phyloP scores from a whole-genome alignment of 2,113 vertebrate species.

The Prunella fulvescens region DNA sequence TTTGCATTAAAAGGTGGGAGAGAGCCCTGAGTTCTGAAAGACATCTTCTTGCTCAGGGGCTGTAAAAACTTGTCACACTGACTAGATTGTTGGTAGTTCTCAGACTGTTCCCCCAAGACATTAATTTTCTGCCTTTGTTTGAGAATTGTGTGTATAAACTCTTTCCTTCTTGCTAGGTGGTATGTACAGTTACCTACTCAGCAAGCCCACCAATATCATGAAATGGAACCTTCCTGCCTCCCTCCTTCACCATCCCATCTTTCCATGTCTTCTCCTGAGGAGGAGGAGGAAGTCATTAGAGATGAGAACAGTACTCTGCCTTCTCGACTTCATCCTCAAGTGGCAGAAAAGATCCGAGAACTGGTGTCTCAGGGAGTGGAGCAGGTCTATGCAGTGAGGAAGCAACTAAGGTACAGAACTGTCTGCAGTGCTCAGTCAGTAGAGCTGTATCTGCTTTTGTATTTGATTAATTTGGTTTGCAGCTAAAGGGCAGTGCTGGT shows the following conservation, averaged over 20 bases:
- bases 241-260: conserved; percentile 70
- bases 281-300: conserved; percentile 68
- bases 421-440: neutral
- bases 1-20: neutral
- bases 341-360: conserved; percentile 82
- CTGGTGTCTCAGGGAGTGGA: conserved; percentile 80
- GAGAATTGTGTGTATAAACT: neutral
- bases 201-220: conserved; percentile 86
- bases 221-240: conserved; percentile 72
- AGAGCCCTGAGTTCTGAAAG: neutral
- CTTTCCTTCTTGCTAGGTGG: conserved; percentile 73
- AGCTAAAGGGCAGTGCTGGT: neutral
- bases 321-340: conserved; percentile 84
- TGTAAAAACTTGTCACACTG: neutral
- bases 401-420: conserved; percentile 81
- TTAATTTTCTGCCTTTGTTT: neutral
- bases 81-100: neutral
- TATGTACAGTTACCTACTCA: conserved; percentile 85
- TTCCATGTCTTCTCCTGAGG: conserved; percentile 66
- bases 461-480: neutral
- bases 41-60: neutral
- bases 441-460: neutral
- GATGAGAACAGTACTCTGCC: conserved; percentile 74
- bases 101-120: neutral
- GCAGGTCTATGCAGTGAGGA: conserved; percentile 85